Conservation (phyloP, 2,113 vertebrate genomes). For the Acrocephalus arundinaceus region DNA sequence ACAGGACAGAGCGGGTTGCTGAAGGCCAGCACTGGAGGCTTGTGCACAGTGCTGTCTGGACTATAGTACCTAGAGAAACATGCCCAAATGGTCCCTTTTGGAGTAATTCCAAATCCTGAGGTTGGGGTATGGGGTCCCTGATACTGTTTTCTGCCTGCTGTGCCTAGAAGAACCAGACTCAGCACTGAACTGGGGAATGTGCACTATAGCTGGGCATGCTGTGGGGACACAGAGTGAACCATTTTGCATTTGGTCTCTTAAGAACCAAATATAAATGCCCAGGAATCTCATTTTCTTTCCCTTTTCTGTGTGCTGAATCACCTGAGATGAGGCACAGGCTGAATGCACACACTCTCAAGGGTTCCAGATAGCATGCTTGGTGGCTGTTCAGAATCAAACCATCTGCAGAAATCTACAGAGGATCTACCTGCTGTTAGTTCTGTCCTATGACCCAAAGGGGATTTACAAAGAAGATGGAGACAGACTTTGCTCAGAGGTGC, state of each 20-base stretch:
- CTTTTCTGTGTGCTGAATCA: background rate
- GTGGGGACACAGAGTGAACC: background rate
- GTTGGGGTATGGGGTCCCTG: background rate
- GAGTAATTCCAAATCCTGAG: background rate
- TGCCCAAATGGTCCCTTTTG: background rate
- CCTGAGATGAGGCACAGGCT: background rate
- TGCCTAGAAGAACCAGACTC: background rate
- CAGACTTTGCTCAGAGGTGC: background rate
- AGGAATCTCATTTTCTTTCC: background rate
- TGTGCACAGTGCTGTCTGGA: background rate
- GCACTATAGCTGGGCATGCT: background rate
- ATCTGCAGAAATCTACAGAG: background rate
- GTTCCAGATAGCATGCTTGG: background rate
- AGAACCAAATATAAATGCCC: background rate
- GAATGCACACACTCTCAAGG: background rate
- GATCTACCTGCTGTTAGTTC: background rate
- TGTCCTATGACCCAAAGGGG: background rate
- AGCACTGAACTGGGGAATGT: background rate
- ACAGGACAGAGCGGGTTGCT: background rate
- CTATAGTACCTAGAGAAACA: background rate
- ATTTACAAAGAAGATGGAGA: background rate
- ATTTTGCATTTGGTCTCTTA: background rate
- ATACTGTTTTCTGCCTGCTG: background rate
- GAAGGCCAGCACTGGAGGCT: background rate
- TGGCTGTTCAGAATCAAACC: background rate